A percentile compares a stretch with the other conserved stretches of the same genome.
phyloP scores from a whole-genome alignment of 2,888 invertebrate genomes.

The Colletes collaris region DNA sequence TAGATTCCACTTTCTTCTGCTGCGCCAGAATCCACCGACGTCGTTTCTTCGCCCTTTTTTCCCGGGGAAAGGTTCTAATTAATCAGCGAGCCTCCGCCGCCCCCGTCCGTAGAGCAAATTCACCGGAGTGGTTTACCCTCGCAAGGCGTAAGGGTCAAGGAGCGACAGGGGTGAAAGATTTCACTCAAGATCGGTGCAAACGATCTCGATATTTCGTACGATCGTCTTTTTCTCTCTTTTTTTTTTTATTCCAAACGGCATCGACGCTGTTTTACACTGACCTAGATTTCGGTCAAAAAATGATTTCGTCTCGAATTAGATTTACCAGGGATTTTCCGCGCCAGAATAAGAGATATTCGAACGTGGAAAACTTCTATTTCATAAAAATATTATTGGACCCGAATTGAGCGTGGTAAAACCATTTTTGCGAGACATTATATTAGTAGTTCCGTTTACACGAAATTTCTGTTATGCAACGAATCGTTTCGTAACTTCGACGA shows the following conservation, averaged over 20 bases:
- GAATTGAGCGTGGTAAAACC: too few relatives aligned
- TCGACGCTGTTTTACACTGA: constrained; percentile 7
- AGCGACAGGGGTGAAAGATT: constrained; percentile 28
- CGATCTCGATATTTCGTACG: constrained; percentile 23
- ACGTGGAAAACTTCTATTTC: neutral
- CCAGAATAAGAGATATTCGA: neutral
- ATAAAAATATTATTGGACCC: too few relatives aligned
- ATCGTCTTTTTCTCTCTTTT: neutral
- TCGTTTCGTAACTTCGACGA: neutral
- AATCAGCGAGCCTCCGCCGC: constrained; percentile 57
- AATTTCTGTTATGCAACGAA: too few relatives aligned
- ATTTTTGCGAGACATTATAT: too few relatives aligned
- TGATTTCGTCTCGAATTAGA: neutral
- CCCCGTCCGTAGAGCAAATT: constrained; percentile 53
- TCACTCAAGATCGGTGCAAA: constrained; percentile 5
- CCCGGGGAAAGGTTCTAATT: constrained; percentile 48
- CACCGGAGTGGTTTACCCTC: constrained; percentile 26
- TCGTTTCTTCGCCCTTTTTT: neutral
- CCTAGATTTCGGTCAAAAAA: constrained; percentile 7
- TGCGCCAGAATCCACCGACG: constrained; percentile 1
- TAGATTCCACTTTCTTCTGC: constrained; percentile 5
- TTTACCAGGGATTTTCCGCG: neutral
- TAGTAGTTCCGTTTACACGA: too few relatives aligned
- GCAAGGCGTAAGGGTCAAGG: constrained; percentile 6
- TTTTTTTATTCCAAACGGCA: neutral